phyloP scores from a whole-genome alignment of 2,888 invertebrate genomes.

The Cephus pulcher region DNA sequence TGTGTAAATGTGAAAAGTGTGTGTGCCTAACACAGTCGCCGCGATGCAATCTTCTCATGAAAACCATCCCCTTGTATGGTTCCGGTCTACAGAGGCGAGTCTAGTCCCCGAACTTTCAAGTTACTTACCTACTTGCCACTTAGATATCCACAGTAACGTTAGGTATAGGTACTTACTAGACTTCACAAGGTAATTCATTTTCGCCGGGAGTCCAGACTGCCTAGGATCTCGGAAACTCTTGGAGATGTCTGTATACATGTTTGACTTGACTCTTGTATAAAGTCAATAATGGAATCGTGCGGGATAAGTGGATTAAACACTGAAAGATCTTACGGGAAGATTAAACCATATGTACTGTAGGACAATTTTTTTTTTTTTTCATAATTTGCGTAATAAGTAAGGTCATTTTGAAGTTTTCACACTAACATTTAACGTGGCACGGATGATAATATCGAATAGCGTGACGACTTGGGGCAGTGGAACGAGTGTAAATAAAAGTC shows the following conservation, averaged over 20 bases:
- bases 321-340: not conserved
- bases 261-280: not conserved
- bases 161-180: not conserved
- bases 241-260: not conserved
- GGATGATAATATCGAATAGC: not conserved
- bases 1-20: not conserved
- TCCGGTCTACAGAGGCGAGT: conserved; percentile 33
- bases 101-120: conserved; percentile 51
- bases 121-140: conserved; percentile 61
- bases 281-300: not conserved
- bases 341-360: not conserved
- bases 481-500: not conserved
- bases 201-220: not conserved
- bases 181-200: not conserved
- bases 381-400: not conserved
- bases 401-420: not conserved
- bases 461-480: not conserved
- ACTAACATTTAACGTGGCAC: not conserved
- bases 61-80: conserved; percentile 23
- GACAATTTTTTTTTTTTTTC: not conserved
- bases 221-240: not conserved
- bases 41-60: not conserved
- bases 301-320: not conserved
- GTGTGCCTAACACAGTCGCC: not conserved
- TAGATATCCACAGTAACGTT: conserved; percentile 35